Conservation (phyloP, 2,113 vertebrate genomes). For the Colistium nudipinnis region DNA sequence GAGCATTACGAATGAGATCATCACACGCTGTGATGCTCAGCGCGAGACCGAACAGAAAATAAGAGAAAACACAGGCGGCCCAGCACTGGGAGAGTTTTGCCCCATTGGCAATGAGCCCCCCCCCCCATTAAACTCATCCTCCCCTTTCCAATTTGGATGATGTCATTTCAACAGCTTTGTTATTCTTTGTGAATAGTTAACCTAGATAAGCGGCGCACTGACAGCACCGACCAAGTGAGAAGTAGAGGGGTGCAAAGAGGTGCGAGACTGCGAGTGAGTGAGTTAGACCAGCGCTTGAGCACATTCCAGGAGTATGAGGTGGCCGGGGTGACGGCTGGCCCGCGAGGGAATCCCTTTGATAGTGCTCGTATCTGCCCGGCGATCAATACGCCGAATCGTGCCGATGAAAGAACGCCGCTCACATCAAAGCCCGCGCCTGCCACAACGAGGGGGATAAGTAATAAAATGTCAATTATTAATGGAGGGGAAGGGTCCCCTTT, state of each 20-base stretch:
- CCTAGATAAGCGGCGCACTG: slow-evolving; percentile 40
- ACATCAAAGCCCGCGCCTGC: slow-evolving; percentile 76
- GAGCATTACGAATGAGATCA: slow-evolving; percentile 72
- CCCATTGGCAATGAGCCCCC: slow-evolving; percentile 20
- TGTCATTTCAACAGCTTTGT: slow-evolving; percentile 63
- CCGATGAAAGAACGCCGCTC: slow-evolving; percentile 72
- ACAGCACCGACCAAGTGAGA: slow-evolving; percentile 21
- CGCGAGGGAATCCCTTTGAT: slow-evolving; percentile 80
- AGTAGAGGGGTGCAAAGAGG: slow-evolving; percentile 29
- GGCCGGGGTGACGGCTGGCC: slow-evolving; percentile 71
- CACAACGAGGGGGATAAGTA: slow-evolving; percentile 63
- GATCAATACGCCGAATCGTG: slow-evolving; percentile 73
- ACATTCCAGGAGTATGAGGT: slow-evolving; percentile 79
- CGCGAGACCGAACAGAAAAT: slow-evolving; percentile 41
- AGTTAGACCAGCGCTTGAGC: slow-evolving; percentile 47
- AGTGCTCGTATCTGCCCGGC: slow-evolving; percentile 67
- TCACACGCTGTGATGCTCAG: slow-evolving; percentile 47
- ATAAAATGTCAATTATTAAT: slow-evolving; percentile 81
- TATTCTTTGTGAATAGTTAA: slow-evolving; percentile 60
- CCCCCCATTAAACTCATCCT: slow-evolving; percentile 23
- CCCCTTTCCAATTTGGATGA: slow-evolving; percentile 49
- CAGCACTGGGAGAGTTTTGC: slow-evolving; percentile 24
- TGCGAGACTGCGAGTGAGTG: slow-evolving; percentile 32
- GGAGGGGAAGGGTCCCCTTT: slow-evolving; percentile 77
- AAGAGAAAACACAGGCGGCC: slow-evolving; percentile 19